Percentiles rank a stretch among this genome's conserved stretches.
Evolutionary conservation across 2,797 vertebrate species (phyloP).

Genomic region (Malurus leucopterus): DNA sequence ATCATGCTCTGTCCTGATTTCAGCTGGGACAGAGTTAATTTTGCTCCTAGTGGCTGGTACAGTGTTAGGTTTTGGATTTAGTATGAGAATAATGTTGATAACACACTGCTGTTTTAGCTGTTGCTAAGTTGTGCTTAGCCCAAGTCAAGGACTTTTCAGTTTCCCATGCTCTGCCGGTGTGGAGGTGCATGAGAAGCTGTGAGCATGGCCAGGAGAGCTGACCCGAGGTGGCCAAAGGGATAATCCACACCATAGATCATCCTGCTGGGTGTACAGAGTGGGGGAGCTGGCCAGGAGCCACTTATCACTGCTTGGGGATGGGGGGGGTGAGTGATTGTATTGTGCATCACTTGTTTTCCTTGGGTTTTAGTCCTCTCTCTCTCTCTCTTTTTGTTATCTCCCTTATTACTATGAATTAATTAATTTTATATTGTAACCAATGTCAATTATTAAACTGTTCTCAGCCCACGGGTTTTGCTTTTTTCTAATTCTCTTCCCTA

Average conservation of each 20-base stretch:
- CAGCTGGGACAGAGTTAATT: background rate
- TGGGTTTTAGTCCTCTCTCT: background rate
- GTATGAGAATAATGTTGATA: background rate
- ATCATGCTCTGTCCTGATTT: background rate
- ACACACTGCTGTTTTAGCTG: background rate
- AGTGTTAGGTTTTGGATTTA: background rate
- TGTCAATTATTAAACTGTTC: background rate
- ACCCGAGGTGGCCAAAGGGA: background rate
- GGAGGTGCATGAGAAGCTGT: background rate
- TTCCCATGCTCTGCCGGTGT: background rate
- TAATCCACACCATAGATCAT: background rate
- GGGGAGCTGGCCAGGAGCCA: background rate
- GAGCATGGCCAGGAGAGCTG: background rate
- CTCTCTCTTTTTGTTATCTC: background rate
- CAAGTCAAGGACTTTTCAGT: background rate
- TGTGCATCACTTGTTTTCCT: background rate
- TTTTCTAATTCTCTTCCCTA: background rate
- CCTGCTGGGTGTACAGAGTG: background rate
- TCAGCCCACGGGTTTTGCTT: background rate
- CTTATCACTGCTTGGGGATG: background rate
- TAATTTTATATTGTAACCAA: background rate
- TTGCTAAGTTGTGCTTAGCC: background rate
- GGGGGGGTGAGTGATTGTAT: background rate
- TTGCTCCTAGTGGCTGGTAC: background rate
- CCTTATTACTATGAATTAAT: background rate